Percentiles rank a stretch among this genome's conserved stretches.
Conservation (phyloP, 2,797 vertebrate species). For the Telmatherina bonti region DNA sequence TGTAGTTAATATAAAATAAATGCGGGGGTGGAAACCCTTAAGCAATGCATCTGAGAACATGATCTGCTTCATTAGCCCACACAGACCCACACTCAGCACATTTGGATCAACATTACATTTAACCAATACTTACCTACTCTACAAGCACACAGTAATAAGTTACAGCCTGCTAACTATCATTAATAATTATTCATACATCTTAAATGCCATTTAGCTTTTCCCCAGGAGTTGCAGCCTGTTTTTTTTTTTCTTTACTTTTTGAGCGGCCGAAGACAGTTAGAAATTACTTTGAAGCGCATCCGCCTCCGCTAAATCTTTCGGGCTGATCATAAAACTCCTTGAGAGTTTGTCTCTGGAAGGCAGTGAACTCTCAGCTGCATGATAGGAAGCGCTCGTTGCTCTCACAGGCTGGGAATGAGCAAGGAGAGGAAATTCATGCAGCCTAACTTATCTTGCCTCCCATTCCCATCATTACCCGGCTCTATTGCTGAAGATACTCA, state of each 20-base stretch:
- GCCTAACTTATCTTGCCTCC: slow-evolving; percentile 58
- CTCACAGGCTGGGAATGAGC: slow-evolving; percentile 48
- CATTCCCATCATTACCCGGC: slow-evolving; percentile 63
- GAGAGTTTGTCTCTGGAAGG: slow-evolving; percentile 68
- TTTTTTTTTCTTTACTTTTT: slow-evolving; percentile 25
- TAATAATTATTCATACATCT: slow-evolving; percentile 56
- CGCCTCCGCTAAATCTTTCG: slow-evolving; percentile 49
- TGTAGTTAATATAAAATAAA: slow-evolving; percentile 59
- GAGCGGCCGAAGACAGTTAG: slow-evolving; percentile 46
- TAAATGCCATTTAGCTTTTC: slow-evolving; percentile 59
- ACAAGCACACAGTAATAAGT: slow-evolving; percentile 29
- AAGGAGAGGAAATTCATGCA: slow-evolving; percentile 23
- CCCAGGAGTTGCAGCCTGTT: slow-evolving; percentile 25
- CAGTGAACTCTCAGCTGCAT: slow-evolving; percentile 31
- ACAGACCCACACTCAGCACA: slow-evolving; percentile 36
- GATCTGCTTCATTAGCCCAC: slow-evolving; percentile 62
- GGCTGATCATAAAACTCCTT: slow-evolving; percentile 51
- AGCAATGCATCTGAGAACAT: slow-evolving; percentile 52
- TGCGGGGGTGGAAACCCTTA: slow-evolving; percentile 60
- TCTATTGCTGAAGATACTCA: slow-evolving; percentile 58
- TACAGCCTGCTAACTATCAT: slow-evolving; percentile 40
- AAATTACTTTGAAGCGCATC: slow-evolving; percentile 66
- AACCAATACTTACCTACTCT: slow-evolving; percentile 22
- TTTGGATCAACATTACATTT: slow-evolving; percentile 30
- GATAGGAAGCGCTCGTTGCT: slow-evolving; percentile 41